Conservation (phyloP, 2,888 invertebrate species). For the Agrypnus murinus region DNA sequence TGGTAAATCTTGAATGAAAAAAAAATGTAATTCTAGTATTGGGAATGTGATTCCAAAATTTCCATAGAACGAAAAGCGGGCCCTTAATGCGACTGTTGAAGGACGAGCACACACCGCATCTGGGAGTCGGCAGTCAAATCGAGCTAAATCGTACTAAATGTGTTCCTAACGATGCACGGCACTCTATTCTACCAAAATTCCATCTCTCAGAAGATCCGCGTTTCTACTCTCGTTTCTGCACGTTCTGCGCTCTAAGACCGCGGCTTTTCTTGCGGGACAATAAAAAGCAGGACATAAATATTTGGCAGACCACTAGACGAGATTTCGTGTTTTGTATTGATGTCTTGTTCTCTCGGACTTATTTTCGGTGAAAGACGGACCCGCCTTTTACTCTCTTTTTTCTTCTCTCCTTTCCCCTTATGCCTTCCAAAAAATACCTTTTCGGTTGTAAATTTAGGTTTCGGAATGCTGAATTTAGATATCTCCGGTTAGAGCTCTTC, state of each 20-base stretch:
- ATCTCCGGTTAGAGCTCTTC: constrained; percentile 25
- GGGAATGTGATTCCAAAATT: constrained; percentile 4
- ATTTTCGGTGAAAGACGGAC: constrained; percentile 38
- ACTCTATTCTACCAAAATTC: constrained; percentile 41
- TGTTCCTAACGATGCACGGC: constrained; percentile 53
- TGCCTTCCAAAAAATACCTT: constrained; percentile 25
- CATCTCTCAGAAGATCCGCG: constrained; percentile 30
- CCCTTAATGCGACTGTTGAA: constrained; percentile 36
- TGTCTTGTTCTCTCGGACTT: constrained; percentile 41
- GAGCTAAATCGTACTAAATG: constrained; percentile 52
- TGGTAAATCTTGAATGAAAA: constrained; percentile 3
- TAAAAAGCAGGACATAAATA: constrained; percentile 51
- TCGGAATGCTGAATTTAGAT: constrained; percentile 25
- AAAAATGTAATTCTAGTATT: constrained; percentile 24
- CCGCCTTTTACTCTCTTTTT: constrained; percentile 19
- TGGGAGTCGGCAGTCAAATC: constrained; percentile 47
- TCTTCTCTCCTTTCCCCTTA: constrained; percentile 18
- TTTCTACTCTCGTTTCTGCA: constrained; percentile 27
- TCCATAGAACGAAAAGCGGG: constrained; percentile 7
- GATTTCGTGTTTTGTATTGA: constrained; percentile 39
- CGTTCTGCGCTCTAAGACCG: constrained; percentile 45
- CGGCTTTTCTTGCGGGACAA: constrained; percentile 49
- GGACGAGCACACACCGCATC: constrained; percentile 35
- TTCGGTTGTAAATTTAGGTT: constrained; percentile 41
- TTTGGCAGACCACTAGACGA: constrained; percentile 44